Evolutionary conservation across 2,113 vertebrate genomes (phyloP).

Genomic region (Macquaria australasica): DNA sequence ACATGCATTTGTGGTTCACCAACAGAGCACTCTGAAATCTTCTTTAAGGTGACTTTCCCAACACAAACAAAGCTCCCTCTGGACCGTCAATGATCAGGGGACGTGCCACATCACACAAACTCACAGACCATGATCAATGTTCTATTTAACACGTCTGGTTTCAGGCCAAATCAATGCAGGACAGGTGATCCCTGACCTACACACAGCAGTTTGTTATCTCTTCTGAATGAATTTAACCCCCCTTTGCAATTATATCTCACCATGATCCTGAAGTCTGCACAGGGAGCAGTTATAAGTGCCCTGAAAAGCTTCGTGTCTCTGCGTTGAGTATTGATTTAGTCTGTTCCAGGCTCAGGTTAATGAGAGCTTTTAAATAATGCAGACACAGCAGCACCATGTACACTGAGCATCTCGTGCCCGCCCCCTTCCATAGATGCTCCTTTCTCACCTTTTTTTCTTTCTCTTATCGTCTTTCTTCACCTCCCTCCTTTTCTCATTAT

Average conservation of each 20-base stretch:
- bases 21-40: background rate
- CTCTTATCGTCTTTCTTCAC: background rate
- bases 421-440: background rate
- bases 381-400: conserved; percentile 57
- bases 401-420: conserved; percentile 5
- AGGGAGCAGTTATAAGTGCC: conserved; percentile 13
- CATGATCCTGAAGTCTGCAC: conserved; percentile 26
- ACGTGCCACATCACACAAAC: conserved; percentile 38
- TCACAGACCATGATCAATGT: conserved; percentile 34
- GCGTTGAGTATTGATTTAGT: conserved; percentile 69
- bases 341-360: conserved; percentile 74
- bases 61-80: conserved; percentile 35
- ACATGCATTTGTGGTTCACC: background rate
- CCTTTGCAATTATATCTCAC: conserved; percentile 50
- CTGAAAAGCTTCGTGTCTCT: conserved; percentile 56
- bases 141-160: conserved; percentile 59
- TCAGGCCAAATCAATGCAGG: conserved; percentile 58
- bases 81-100: conserved; percentile 21
- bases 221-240: conserved; percentile 56
- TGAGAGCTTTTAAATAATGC: conserved; percentile 82
- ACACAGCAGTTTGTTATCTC: conserved; percentile 51
- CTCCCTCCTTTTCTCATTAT: conserved; percentile 6
- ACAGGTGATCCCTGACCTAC: conserved; percentile 50
- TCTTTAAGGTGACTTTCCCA: conserved; percentile 30
- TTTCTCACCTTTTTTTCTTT: background rate